Evolutionary conservation across 2,888 invertebrate species (phyloP).

Genomic region (Chaitophorus viminalis): DNA sequence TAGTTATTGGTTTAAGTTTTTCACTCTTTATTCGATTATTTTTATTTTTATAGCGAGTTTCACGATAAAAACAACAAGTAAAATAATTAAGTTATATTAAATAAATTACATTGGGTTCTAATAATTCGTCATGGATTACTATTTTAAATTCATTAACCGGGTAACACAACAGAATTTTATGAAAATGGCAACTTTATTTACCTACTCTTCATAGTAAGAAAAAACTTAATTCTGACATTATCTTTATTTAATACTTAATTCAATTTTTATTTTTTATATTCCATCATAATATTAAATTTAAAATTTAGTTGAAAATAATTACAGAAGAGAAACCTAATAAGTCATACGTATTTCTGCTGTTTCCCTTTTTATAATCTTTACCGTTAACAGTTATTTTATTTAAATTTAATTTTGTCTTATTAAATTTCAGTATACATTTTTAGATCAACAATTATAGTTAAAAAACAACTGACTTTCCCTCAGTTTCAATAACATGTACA

Average conservation of each 20-base stretch:
- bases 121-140: not conserved
- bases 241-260: not conserved
- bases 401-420: not conserved
- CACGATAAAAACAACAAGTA: not conserved
- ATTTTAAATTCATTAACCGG: not conserved
- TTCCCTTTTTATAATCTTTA: not conserved
- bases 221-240: not conserved
- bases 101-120: not conserved
- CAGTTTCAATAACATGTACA: too few species aligned
- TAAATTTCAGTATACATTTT: too few species aligned
- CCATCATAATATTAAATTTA: not conserved
- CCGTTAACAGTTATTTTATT: not conserved
- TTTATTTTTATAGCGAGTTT: slow-evolving; percentile 6
- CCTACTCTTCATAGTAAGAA: not conserved
- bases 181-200: not conserved
- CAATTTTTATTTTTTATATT: not conserved
- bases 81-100: not conserved
- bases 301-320: not conserved
- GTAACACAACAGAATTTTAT: not conserved
- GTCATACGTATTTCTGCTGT: not conserved
- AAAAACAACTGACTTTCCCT: too few species aligned
- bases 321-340: not conserved
- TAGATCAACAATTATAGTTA: too few species aligned
- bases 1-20: slow-evolving; percentile 6
- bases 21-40: slow-evolving; percentile 3